These are phyloP conservation scores for Heliconius cydno DNA, from an alignment of 2,888 invertebrate genomes.

Conservation along the genomic window DNA sequence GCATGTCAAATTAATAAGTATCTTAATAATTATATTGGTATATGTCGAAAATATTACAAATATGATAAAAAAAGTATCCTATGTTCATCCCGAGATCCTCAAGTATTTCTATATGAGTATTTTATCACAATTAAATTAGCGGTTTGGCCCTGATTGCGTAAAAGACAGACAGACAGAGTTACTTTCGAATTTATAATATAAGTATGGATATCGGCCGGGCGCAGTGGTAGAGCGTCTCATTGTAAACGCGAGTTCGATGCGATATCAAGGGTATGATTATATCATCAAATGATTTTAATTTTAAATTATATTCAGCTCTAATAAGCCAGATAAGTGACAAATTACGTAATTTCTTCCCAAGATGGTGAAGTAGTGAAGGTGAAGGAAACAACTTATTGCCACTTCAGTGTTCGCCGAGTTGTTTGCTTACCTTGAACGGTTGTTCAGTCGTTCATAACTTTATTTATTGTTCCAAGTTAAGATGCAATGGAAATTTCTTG, in stretches of 20 bases:
- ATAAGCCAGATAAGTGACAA: constrained; percentile 8
- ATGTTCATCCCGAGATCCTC: too few species aligned
- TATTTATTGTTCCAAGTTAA: constrained; percentile 3
- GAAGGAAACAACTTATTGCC: constrained; percentile 43
- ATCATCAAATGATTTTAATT: background rate
- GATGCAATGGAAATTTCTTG: constrained; percentile 8
- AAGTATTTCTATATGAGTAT: too few species aligned
- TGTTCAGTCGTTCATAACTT: constrained; percentile 12
- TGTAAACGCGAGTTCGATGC: background rate
- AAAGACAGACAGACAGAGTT: too few species aligned
- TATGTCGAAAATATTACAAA: too few species aligned
- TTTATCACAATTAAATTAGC: too few species aligned
- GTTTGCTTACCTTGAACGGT: constrained; percentile 18
- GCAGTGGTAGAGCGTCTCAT: background rate
- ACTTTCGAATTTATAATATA: too few species aligned
- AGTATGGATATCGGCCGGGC: background rate
- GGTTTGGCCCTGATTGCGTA: too few species aligned
- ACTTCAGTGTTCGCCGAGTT: constrained; percentile 20
- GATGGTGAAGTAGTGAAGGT: constrained; percentile 10
- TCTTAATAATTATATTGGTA: too few species aligned
- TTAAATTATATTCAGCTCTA: background rate
- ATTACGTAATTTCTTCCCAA: constrained; percentile 11
- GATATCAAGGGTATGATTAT: background rate
- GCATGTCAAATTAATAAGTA: too few species aligned
- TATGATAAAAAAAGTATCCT: too few species aligned